Evolutionary conservation across 1,140 invertebrate genomes (phyloP), one percentile per base, ranked within the genome.

Genomic region (Asobara japonica): DNA sequence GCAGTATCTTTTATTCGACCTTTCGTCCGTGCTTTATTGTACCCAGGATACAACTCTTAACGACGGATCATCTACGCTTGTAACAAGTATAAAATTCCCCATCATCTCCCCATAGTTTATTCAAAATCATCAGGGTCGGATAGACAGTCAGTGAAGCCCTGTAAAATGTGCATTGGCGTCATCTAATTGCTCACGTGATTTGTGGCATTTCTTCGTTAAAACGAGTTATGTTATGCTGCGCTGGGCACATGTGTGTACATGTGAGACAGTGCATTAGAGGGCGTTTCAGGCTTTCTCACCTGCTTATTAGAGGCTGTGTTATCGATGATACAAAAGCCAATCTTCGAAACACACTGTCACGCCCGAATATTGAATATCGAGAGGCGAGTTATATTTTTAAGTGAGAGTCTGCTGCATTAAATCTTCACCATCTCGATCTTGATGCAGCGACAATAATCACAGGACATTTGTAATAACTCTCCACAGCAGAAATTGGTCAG

Each of bases 21-120:
- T 6, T 56, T 27, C 51, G 2, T 18, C 8, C 20, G 22, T 27
- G 13, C 73, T 78, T 80, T 80, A 76, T 73, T 73, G 72, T 77
- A 77, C 69, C 74, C 65, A 72, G 71, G 77, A 81, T 79, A 80
- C 78, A 73, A 77, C 76, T 76, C 74, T 77, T 82, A 81, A 82
- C 79, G 80, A 82, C 72, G 76, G 68, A 76, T 45, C 41, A 45
- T 45, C 41, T 4, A 45, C 41, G 41, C n/a, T 45, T 45, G 41
- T 45, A 45, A 5, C 41, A n/a, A 6, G 36, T 41, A 45, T 45
- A 45, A 45, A 45, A 45, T n/a, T 16, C 41, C 41, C n/a, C 13
- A 45, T 1, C 13, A 45, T 18, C 13, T 18, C 11, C 2, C 3
- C 4, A 1, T 5, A 45, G 41, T 45, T 11, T 45, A 45, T 45